Percentiles rank a stretch among this genome's conserved stretches.
Conservation (phyloP, 2,113 vertebrate species). For the Sturnira hondurensis region DNA sequence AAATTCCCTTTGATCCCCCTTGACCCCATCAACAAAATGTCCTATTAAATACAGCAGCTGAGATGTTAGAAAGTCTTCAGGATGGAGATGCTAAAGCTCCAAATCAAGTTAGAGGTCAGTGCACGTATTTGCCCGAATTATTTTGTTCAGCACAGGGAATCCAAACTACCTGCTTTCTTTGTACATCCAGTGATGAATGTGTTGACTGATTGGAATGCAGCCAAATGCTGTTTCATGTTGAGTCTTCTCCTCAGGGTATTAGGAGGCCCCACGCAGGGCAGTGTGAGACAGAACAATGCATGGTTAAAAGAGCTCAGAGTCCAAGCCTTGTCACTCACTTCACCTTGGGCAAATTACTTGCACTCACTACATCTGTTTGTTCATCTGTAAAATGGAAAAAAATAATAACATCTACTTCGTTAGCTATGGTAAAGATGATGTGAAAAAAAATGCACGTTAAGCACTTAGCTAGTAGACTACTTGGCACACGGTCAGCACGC, state of each 20-base stretch:
- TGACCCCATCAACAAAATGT: conserved; percentile 25
- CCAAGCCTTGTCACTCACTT: conserved; percentile 28
- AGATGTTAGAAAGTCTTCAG: conserved; percentile 46
- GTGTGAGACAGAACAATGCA: conserved; percentile 56
- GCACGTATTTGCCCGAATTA: conserved; percentile 52
- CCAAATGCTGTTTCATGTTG: conserved; percentile 58
- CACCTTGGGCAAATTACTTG: conserved; percentile 56
- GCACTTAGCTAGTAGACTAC: not conserved
- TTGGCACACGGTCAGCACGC: not conserved
- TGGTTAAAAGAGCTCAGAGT: conserved; percentile 48
- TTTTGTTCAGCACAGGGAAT: conserved; percentile 54
- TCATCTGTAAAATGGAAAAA: conserved; percentile 67
- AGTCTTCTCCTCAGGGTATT: conserved; percentile 58
- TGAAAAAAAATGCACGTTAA: not conserved
- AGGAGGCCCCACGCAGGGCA: conserved; percentile 34
- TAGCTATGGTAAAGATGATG: conserved; percentile 25
- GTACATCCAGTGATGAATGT: conserved; percentile 54
- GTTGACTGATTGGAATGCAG: conserved; percentile 70
- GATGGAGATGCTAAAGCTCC: conserved; percentile 49
- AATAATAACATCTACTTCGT: not conserved
- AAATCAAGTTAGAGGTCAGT: conserved; percentile 53
- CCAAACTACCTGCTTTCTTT: conserved; percentile 71
- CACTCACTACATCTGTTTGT: conserved; percentile 41
- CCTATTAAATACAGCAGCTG: conserved; percentile 20
- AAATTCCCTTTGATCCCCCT: conserved; percentile 41